Percentiles rank a stretch among this genome's conserved stretches.
phyloP scores from a whole-genome alignment of 1,140 invertebrate genomes.

The Mamestra configurata region DNA sequence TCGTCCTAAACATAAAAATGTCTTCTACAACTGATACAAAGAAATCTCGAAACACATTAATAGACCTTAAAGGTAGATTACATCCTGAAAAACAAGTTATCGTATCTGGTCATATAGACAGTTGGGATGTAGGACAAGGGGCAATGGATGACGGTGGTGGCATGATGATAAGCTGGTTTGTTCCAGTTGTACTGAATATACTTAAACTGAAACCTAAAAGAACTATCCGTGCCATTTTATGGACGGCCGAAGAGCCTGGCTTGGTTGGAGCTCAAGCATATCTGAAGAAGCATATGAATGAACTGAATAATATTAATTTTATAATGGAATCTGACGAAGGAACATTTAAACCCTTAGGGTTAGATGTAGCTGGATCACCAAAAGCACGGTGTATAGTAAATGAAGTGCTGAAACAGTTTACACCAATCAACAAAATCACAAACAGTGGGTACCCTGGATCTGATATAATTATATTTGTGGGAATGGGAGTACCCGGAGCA shows the following conservation, averaged over 20 bases:
- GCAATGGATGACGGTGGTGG: conserved; percentile 96
- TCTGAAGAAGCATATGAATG: conserved; percentile 88
- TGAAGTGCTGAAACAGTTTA: conserved; percentile 89
- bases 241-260: conserved; percentile 94
- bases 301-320: conserved; percentile 89
- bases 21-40: conserved; percentile 81
- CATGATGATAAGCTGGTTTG: conserved; percentile 94
- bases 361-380: conserved; percentile 89
- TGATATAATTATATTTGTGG: conserved; percentile 90
- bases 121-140: conserved; percentile 96
- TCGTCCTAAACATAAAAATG: conserved; percentile 85
- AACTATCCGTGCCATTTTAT: conserved; percentile 93
- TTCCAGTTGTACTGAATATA: conserved; percentile 90
- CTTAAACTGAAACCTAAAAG: conserved; percentile 91
- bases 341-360: conserved; percentile 92
- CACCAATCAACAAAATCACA: conserved; percentile 85
- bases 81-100: conserved; percentile 91
- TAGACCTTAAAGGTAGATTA: conserved; percentile 90
- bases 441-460: conserved; percentile 86
- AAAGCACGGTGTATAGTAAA: conserved; percentile 90
- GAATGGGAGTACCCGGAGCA: conserved; percentile 91
- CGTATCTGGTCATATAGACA: conserved; percentile 95
- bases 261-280: conserved; percentile 91
- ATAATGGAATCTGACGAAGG: conserved; percentile 95
- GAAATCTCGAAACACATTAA: conserved; percentile 92